Evolutionary conservation across 2,888 invertebrate species (phyloP).

Genomic region (Drosophila pegasa): DNA sequence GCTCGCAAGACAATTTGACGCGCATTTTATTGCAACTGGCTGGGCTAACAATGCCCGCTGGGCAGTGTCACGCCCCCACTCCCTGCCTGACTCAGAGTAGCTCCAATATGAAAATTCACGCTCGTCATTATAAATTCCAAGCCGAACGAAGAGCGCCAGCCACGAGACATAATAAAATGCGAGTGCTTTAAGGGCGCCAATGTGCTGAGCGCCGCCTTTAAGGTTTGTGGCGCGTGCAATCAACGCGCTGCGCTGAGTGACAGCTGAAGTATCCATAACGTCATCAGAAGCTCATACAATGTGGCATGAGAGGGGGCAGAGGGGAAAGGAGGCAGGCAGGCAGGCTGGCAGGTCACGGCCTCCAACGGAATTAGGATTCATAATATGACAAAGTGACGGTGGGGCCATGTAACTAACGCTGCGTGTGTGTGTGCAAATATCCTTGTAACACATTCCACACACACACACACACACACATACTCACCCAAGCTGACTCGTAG

Average conservation of each 20-base stretch:
- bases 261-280: constrained; percentile 77
- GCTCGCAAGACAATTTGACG: constrained; percentile 58
- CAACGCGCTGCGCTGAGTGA: constrained; percentile 63
- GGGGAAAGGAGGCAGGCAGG: background rate
- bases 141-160: background rate
- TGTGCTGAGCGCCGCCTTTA: constrained; percentile 26
- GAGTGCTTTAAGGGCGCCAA: constrained; percentile 41
- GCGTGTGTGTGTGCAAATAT: constrained; percentile 47
- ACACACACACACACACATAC: constrained; percentile 19
- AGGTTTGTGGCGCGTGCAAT: constrained; percentile 55
- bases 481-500: constrained; percentile 7
- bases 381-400: constrained; percentile 73
- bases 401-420: constrained; percentile 71
- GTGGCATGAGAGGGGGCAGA: background rate
- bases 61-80: constrained; percentile 51
- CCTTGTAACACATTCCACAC: constrained; percentile 59
- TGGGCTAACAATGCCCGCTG: constrained; percentile 65
- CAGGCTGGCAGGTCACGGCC: constrained; percentile 56
- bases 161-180: constrained; percentile 37
- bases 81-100: constrained; percentile 38
- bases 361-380: constrained; percentile 73
- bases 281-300: constrained; percentile 62
- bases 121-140: constrained; percentile 75
- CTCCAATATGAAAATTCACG: constrained; percentile 74
- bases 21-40: constrained; percentile 69